Conservation (phyloP, 2,888 invertebrate genomes). For the Trichopoda pennipes region DNA sequence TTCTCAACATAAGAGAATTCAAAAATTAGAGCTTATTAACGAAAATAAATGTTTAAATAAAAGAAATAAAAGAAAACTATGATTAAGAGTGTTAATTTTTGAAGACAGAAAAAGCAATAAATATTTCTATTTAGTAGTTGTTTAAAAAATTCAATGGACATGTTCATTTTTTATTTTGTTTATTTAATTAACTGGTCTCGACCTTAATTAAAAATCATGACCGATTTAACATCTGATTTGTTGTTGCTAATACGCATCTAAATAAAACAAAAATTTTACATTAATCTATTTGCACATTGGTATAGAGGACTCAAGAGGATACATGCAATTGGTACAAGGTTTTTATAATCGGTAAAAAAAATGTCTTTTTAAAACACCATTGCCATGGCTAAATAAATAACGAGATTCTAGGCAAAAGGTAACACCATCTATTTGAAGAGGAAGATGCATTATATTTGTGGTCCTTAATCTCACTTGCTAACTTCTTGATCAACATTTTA, state of each 20-base stretch:
- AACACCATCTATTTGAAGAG: too few relatives aligned
- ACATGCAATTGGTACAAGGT: too few relatives aligned
- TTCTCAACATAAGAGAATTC: constrained; percentile 1
- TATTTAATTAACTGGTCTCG: background rate
- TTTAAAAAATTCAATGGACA: constrained; percentile 2
- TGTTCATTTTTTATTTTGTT: constrained; percentile 13
- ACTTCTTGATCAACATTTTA: too few relatives aligned
- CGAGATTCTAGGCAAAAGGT: too few relatives aligned
- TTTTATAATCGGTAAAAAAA: too few relatives aligned
- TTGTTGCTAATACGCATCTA: background rate
- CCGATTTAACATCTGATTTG: constrained; percentile 21
- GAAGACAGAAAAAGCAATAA: background rate
- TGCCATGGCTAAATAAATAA: too few relatives aligned
- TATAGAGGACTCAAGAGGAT: too few relatives aligned
- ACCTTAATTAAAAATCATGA: constrained; percentile 39
- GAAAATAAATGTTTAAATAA: background rate
- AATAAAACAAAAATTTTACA: too few relatives aligned
- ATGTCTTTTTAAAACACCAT: too few relatives aligned
- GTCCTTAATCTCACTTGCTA: too few relatives aligned
- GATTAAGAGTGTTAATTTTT: background rate
- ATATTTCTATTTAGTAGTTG: constrained; percentile 4
- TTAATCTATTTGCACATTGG: too few relatives aligned
- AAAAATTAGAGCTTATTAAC: background rate
- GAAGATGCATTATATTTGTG: too few relatives aligned
- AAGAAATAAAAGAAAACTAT: background rate